Evolutionary conservation across 1,140 invertebrate genomes (phyloP).

Genomic region (Hyposmocoma kahamanoa): DNA sequence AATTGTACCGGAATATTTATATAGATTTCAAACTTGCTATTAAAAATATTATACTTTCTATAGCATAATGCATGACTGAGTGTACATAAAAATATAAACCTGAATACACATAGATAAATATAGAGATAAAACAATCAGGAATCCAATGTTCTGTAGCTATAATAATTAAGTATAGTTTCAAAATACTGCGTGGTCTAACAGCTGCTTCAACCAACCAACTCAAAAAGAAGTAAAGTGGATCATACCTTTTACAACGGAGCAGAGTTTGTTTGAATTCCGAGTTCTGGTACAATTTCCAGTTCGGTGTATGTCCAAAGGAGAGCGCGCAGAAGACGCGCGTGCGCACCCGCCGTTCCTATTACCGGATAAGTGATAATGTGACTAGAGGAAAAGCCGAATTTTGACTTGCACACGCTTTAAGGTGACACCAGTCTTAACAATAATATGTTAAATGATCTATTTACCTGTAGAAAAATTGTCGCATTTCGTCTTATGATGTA

Average conservation of each 20-base stretch:
- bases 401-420: neutral
- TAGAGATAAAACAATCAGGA: too few relatives aligned
- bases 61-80: too few relatives aligned
- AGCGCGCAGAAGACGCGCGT: slow-evolving; percentile 8
- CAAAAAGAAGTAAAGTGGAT: too few relatives aligned
- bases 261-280: neutral
- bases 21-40: too few relatives aligned
- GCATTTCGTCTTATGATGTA: neutral
- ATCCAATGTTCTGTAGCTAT: too few relatives aligned
- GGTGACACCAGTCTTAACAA: neutral
- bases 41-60: too few relatives aligned
- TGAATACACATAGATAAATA: too few relatives aligned
- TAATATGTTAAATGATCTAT: neutral
- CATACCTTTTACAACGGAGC: neutral
- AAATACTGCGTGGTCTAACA: too few relatives aligned
- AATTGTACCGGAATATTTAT: too few relatives aligned
- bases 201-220: too few relatives aligned
- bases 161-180: too few relatives aligned
- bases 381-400: neutral
- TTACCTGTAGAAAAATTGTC: neutral
- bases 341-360: slow-evolving; percentile 25
- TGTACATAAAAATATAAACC: too few relatives aligned
- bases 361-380: neutral
- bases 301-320: neutral
- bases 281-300: slow-evolving; percentile 18